Base-by-base conservation (phyloP, 2,797 vertebrate genomes). In the Emydoidea blandingii region DNA sequence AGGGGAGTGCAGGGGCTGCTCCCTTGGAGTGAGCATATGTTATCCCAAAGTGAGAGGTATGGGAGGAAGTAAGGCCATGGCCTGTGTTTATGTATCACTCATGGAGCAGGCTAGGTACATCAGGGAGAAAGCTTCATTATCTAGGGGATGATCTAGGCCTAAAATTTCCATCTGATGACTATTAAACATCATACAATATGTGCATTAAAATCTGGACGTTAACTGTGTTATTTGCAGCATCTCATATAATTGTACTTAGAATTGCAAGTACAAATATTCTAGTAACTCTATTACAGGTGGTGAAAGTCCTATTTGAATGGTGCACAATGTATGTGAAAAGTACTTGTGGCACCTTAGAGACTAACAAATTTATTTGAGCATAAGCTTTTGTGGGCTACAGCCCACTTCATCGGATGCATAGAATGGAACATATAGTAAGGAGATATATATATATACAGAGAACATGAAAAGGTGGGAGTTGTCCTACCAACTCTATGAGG, bases 201-300 rank as follows among this genome's bases (percentile, higher is more conserved):
- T 87, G 37, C 83, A 34, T 88, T 92, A 88, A 86, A 15, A 62
- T 86, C 82, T 96, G 95, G 95, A 91, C 68, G 88, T 88, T 41
- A 16, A 54, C n/a, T 65, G 54, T 56, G 87, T 86, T 27, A 57
- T 81, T 68, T 37, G 65, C n/a, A 68, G 8, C 10, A 37, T 21
- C n/a, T 5, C n/a, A 11, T 68, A 68, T 37, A 68, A 86, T 68
- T 92, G 91, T 93, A 94, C 62, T 95, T 95, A 89, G 56, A 89
- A 95, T 91, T 68, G 83, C 86, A 83, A 89, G 62, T 93, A 47
- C 54, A 80, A 34, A 94, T 88, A 85, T 90, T 87, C 72, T 84
- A 94, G 85, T 84, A 96, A 96, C 94, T 88, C 83, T 86, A 23
- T 95, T 95, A 62, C 90, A 79, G 50, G 62, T 78, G 59, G 54